Evolutionary conservation across 2,113 vertebrate species (phyloP).

Genomic region (Crocuta crocuta): DNA sequence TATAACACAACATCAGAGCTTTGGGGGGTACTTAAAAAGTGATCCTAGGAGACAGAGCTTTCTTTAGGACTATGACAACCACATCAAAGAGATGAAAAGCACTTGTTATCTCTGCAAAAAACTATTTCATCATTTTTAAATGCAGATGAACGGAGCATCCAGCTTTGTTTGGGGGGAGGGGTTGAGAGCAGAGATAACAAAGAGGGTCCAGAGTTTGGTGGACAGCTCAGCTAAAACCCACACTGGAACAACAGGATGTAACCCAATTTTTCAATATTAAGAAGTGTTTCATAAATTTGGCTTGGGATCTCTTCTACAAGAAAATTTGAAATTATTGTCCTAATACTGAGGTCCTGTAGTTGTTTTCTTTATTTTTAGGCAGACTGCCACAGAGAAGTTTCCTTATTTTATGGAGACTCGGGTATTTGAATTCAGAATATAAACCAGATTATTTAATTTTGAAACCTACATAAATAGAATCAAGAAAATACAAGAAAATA

Average conservation of each 20-base stretch:
- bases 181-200: not conserved
- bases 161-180: not conserved
- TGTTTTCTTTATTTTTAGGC: not conserved
- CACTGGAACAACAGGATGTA: not conserved
- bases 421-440: slow-evolving; percentile 9
- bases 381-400: not conserved
- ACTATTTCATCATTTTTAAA: not conserved
- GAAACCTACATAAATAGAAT: not conserved
- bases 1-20: not conserved
- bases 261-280: not conserved
- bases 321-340: not conserved
- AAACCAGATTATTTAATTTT: not conserved
- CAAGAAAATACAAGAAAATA: not conserved
- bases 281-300: not conserved
- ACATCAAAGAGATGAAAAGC: not conserved
- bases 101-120: not conserved
- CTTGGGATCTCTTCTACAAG: not conserved
- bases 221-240: not conserved
- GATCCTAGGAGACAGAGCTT: not conserved
- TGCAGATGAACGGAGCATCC: not conserved
- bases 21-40: not conserved
- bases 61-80: not conserved
- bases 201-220: not conserved
- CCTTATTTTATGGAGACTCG: not conserved
- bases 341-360: not conserved